Evolutionary conservation across 2,797 vertebrate genomes (phyloP).

Genomic region (Lepilemur ruficaudatus): DNA sequence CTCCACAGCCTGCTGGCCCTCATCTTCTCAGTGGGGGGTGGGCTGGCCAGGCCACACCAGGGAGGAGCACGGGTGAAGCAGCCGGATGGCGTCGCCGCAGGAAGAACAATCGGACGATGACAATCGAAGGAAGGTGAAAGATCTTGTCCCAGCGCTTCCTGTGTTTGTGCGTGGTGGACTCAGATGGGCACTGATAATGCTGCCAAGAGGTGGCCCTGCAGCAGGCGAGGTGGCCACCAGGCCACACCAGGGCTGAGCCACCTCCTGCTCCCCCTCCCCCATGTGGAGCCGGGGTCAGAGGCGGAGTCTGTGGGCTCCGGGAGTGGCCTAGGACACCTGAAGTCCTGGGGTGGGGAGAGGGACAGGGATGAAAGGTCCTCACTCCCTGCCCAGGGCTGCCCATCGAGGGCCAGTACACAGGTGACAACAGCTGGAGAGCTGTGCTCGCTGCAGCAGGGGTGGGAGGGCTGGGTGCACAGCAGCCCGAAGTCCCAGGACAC

Average conservation of each 20-base stretch:
- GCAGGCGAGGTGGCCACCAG: not conserved
- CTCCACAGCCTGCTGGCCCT: not conserved
- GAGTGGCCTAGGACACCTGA: not conserved
- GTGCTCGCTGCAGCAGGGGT: rapidly evolving
- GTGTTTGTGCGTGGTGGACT: slow-evolving; percentile 78
- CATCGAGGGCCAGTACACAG: rapidly evolving
- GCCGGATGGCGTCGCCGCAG: slow-evolving; percentile 72
- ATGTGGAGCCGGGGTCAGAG: rapidly evolving
- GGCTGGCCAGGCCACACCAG: slow-evolving; percentile 44
- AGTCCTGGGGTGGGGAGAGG: not conserved
- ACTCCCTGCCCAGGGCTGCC: not conserved
- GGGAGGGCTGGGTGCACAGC: rapidly evolving
- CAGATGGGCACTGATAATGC: slow-evolving; percentile 79
- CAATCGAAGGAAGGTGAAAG: slow-evolving; percentile 88
- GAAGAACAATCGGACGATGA: slow-evolving; percentile 81
- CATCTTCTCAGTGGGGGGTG: not conserved
- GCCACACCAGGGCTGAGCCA: not conserved
- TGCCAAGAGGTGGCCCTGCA: slow-evolving; percentile 32
- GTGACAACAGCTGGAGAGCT: rapidly evolving
- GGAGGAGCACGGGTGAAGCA: slow-evolving; percentile 65
- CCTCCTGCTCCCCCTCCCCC: not conserved
- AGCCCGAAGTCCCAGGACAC: rapidly evolving
- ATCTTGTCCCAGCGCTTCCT: slow-evolving; percentile 86
- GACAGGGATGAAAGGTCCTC: not conserved
- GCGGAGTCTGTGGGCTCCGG: rapidly evolving